Evolutionary conservation across 2,797 vertebrate species (phyloP), one percentile per base, ranked within the genome.

Genomic region (Hydrophis major): DNA sequence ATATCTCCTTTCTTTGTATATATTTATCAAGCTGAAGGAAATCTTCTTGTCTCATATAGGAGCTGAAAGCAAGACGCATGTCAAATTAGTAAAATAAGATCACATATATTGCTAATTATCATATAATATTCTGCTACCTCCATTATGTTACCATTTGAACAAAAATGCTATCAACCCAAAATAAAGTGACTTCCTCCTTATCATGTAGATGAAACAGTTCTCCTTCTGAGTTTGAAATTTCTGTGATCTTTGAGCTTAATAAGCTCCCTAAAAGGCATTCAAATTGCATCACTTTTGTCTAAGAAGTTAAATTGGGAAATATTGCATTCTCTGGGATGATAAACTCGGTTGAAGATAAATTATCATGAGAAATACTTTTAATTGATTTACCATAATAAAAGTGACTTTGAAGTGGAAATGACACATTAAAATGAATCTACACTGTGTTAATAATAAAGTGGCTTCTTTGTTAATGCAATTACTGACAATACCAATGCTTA

Each of bases 401-500:
- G 97, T 88, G 97, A 97, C 98, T 98, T 98, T 98, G 98, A 98
- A 98, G 98, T 98, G 97, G 97, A 98, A 98, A 98, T 98, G 97
- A 98, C 97, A 97, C 97, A 98, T 98, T 97, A 98, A 98, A 98
- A 98, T 98, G 97, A 97, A 97, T 97, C 96, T 97, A 97, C 97
- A 97, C 97, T 97, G 97, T 97, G 96, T 98, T 97, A 97, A 98
- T 98, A 97, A 98, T 98, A 97, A 97, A 98, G 96, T 97, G 95
- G 93, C 96, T 97, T 97, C 97, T 97, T 98, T 98, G 97, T 97
- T 98, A 97, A 97, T 97, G 96, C 96, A 97, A 97, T 97, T 97
- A 98, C 97, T 98, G 97, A 98, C 97, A 97, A 96, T 96, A 96
- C 97, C 97, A 95, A 97, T 96, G 96, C 96, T 97, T 97, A 96